Conservation (phyloP, 2,797 vertebrate species). For the Danio kyathit region DNA sequence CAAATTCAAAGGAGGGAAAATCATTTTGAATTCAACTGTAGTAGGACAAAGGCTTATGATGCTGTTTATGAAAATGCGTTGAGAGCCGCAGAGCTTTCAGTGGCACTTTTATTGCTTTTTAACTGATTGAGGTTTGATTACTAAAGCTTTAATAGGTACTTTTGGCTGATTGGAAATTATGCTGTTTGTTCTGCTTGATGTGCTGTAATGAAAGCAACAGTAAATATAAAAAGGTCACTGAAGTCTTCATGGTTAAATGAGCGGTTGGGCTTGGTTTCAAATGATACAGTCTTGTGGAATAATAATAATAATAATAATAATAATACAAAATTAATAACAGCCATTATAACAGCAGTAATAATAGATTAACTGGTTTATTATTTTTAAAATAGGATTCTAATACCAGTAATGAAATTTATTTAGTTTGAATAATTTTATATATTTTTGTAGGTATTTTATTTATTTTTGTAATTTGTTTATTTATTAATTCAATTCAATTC, state of each 20-base stretch:
- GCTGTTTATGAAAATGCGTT: not conserved
- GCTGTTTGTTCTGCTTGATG: conserved; percentile 10
- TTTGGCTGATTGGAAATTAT: conserved; percentile 16
- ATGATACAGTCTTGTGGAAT: not conserved
- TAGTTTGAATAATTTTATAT: no score
- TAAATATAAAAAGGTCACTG: conserved; percentile 14
- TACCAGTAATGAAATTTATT: no score
- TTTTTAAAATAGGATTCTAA: no score
- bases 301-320: no score
- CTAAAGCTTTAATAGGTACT: not conserved
- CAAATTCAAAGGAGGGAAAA: no score
- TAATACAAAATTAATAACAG: no score
- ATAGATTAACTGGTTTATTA: no score
- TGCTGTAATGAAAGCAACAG: conserved; percentile 6
- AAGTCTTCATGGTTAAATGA: not conserved
- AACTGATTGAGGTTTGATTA: not conserved
- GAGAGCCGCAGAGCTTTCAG: not conserved
- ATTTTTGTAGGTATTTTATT: no score
- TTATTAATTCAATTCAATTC: no score
- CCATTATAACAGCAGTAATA: no score
- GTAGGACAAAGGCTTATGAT: not conserved
- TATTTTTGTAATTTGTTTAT: no score
- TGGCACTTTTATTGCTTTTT: not conserved
- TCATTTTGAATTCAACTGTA: no score
- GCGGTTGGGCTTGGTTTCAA: not conserved